These are phyloP conservation scores for Xenopus laevis DNA, from an alignment of 2,113 vertebrate genomes.

Conservation along the genomic window DNA sequence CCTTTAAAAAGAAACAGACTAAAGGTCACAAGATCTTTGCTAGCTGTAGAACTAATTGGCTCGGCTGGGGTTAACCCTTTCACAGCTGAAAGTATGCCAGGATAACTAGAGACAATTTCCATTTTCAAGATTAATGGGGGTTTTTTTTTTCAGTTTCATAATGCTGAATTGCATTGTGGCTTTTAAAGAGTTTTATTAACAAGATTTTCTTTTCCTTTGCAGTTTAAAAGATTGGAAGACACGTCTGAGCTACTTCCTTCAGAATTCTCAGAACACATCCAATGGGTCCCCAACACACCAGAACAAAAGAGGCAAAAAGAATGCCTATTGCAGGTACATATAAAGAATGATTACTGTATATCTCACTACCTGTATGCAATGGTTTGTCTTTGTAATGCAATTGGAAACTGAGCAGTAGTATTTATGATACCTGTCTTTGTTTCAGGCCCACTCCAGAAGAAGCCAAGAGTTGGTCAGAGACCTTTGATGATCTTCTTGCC, in stretches of 20 bases:
- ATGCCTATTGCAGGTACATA: conserved; percentile 58
- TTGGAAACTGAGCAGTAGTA: neutral
- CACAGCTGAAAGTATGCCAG: neutral
- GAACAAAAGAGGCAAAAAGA: conserved; percentile 59
- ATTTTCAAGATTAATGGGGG: neutral
- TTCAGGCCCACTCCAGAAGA: conserved; percentile 80
- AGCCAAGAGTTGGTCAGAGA: conserved; percentile 79
- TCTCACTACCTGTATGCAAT: neutral
- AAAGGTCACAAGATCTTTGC: conserved; percentile 1
- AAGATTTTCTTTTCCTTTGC: neutral
- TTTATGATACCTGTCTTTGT: neutral
- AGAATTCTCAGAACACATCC: conserved; percentile 60
- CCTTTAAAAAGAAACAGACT: neutral
- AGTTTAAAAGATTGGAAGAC: conserved; percentile 73
- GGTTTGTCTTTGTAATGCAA: neutral
- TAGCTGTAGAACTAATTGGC: neutral
- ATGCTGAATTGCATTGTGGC: neutral
- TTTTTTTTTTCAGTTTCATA: neutral
- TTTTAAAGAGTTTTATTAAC: neutral
- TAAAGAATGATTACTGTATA: conserved; percentile 4
- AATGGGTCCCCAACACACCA: conserved; percentile 51
- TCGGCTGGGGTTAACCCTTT: neutral
- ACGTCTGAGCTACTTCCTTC: conserved; percentile 67
- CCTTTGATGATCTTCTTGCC: conserved; percentile 81
- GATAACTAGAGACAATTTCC: neutral